Base-by-base conservation (phyloP, 92 coral and sea anemone genomes). In the Zoanthus solanderi region DNA sequence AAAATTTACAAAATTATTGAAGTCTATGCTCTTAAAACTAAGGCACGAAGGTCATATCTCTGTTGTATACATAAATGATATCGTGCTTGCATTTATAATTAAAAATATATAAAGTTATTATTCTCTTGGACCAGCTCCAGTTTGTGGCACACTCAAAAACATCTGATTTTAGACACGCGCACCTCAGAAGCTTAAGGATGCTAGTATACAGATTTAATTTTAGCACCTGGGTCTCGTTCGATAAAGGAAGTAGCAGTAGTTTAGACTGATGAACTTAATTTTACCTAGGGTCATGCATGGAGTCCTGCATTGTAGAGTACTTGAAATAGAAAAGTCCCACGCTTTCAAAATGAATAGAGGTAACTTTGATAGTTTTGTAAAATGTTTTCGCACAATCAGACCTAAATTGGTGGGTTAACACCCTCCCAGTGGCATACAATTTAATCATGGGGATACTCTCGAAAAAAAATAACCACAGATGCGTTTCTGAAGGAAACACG, bases 391-490 rank as follows among this genome's bases (percentile, higher is more conserved):
- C 72, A 67, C 31, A 67, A 67, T 67, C 32, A 0, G 72, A 67
- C 37, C 37, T 75, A 13, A 44, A 75, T 9, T 88, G 94, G 89
- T 91, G 89, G 94, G 67, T 83, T 29, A 47, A 73, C 16, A 47
- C 17, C 12, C 9, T 89, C 9, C 32, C 81, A 48, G 45, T 15
- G 32, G 86, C 91, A 14, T 87, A 83, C 75, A 90, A 92, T 90
- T 83, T 57, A 42, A 71, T 88, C 23, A 72, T 18, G 87, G 87
- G 91, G 89, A 17, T 74, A 81, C 6, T 65, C 90, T 8, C 83
- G 90, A 10, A 18, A 67, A 31, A 87, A 61, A 17, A 76, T 89
- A 66, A 90, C 89, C 18, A 87, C 93, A 58, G 91, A 92, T 87
- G 89, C 92, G 48, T 90, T 90, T 23, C 14, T 42, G 42, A 78